Base-by-base conservation (phyloP, 1,140 invertebrate genomes). In the Solenopsis invicta region DNA sequence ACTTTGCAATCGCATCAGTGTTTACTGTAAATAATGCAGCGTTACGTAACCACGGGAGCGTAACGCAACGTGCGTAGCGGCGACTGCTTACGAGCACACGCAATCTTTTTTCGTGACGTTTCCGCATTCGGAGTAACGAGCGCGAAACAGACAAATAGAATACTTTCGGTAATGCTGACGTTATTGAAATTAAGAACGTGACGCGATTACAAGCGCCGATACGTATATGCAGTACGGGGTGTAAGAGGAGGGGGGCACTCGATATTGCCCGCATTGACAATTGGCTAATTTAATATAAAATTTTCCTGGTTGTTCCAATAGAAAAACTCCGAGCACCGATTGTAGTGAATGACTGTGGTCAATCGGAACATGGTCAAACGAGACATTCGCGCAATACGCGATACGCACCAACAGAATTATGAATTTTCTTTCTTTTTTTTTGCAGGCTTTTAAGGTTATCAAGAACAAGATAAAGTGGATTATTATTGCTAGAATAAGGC, bases 21-120 rank as follows among this genome's bases (percentile, higher is more conserved):
- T 69, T 69, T 48, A 24, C 13, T 0, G n/a, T 50, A 69, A 69
- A 69, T 69, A 69, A 69, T 50, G 13, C n/a, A n/a, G n/a, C 6
- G 21, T 69, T 69, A 69, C 21, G 41, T 50, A 69, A 69, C 1
- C n/a, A 10, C 4, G 37, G 5, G 41, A 21, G n/a, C 37, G 13
- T 12, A 37, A 67, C 10, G 18, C 18, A 66, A 66, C n/a, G 5
- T 4, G 66, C 10, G 34, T 45, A n/a, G n/a, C 1, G 10, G 64
- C 9, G 37, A 4, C 9, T 67, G 12, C 41, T 69, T 69, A 48
- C 13, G n/a, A 9, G 5, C 66, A 48, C 41, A n/a, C 66, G 45
- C 2, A 29, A 69, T 69, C 37, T 9, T 18, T 74, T 37, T 8
- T 2, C 18, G 3, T 2, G 12, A 21, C 54, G 16, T 59, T 75